phyloP scores from a whole-genome alignment of 2,113 vertebrate species.

The Grantiella picta region DNA sequence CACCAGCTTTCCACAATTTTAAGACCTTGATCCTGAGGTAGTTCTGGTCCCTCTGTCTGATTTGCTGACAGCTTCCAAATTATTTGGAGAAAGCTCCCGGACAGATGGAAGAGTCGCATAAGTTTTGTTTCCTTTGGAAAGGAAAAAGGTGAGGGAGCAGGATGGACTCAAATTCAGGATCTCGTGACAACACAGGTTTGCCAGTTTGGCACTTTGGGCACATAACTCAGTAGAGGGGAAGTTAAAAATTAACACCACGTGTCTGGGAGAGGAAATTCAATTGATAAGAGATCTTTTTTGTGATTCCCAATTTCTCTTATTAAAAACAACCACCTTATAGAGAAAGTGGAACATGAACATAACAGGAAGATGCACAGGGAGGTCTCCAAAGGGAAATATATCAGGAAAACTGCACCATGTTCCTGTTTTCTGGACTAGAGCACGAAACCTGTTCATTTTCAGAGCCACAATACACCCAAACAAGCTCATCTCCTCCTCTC shows the following conservation, averaged over 20 bases:
- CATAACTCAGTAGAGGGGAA: neutral
- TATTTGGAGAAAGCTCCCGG: neutral
- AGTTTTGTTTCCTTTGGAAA: neutral
- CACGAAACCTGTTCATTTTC: neutral
- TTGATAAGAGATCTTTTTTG: neutral
- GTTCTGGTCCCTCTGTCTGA: neutral
- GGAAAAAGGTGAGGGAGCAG: fast-evolving
- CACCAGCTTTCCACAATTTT: neutral
- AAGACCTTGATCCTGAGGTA: no score
- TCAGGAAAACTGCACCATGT: fast-evolving
- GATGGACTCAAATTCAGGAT: neutral
- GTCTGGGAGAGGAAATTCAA: neutral
- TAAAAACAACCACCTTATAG: neutral
- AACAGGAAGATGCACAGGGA: fast-evolving
- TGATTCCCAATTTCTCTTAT: neutral
- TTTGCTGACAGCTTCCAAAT: neutral
- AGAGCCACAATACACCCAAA: neutral
- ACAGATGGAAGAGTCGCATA: neutral
- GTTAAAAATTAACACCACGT: neutral
- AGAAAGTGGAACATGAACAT: neutral
- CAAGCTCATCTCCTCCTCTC: neutral
- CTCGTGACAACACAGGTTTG: neutral
- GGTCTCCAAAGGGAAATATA: neutral
- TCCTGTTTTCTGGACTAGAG: neutral
- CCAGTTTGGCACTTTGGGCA: neutral